These are phyloP conservation scores for Kradibia gibbosae DNA, from an alignment of 1,140 invertebrate species.

Conservation along the genomic window DNA sequence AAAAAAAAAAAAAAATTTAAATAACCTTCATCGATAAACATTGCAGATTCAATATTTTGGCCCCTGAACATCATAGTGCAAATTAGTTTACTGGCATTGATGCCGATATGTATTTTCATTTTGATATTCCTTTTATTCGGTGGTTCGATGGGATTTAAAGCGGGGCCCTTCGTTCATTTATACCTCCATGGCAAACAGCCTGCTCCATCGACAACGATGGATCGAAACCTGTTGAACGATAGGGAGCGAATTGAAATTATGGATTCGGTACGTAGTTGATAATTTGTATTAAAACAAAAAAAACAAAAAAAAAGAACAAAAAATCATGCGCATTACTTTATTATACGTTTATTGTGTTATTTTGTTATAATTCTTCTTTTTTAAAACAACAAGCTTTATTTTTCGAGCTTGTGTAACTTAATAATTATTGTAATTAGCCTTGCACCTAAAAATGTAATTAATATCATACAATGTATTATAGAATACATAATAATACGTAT, in stretches of 20 bases:
- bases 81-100: slow-evolving; percentile 33
- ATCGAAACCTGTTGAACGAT: slow-evolving; percentile 5
- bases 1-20: background rate
- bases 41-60: slow-evolving; percentile 34
- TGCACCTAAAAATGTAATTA: too few relatives aligned
- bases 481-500: too few relatives aligned
- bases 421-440: too few relatives aligned
- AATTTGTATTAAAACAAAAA: too few relatives aligned
- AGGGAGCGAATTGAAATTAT: slow-evolving; percentile 42
- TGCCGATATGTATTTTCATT: slow-evolving; percentile 45
- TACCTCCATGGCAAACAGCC: slow-evolving; percentile 33
- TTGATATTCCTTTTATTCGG: slow-evolving; percentile 51
- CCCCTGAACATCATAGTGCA: slow-evolving; percentile 33
- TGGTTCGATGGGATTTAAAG: slow-evolving; percentile 51
- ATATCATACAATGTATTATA: too few relatives aligned
- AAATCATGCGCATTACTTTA: too few relatives aligned
- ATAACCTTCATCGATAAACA: slow-evolving; percentile 12
- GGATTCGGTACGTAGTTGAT: slow-evolving; percentile 31
- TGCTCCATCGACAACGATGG: background rate
- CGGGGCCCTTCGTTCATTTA: slow-evolving; percentile 54
- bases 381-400: too few relatives aligned
- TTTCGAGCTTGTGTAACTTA: too few relatives aligned
- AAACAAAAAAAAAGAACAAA: too few relatives aligned
- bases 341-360: too few relatives aligned
- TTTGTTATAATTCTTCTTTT: too few relatives aligned